Base-by-base conservation (phyloP, 2,888 invertebrate species). In the Synergus gifuensis region DNA sequence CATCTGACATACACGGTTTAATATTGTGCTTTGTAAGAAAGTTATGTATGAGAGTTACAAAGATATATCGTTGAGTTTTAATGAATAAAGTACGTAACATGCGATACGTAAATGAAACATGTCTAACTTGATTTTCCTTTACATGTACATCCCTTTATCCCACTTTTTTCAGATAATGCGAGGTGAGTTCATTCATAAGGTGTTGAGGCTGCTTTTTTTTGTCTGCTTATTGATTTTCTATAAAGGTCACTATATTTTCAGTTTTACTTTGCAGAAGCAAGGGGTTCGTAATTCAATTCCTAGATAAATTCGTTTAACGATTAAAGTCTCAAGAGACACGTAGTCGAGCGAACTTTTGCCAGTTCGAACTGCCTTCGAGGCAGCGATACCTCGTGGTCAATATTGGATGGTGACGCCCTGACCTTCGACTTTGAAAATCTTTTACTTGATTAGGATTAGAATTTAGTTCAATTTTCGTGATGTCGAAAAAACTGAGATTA, bases 11-110 rank as follows among this genome's bases (percentile, higher is more conserved):
- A 54, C 28, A 49, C 28, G 69, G 69, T 73, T 73, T 73, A 46
- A 22, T 73, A 73, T 73, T 73, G 54, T 73, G 36, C 69, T 16
- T 54, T 73, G 54, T 73, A 36, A 49, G 49, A 54, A 73, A 73
- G 69, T 73, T 54, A n/a, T 28, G 49, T 54, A 46, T 67, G 66
- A 67, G 66, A 67, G 44, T 67, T 67, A 67, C 11, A 44, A 67
- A 67, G 44, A 67, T 67, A 79, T 78, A 76, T 81, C 82, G 84
- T 83, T 84, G 81, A 84, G 79, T 85, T 85, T 83, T 40, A 83
- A 82, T 83, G 83, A 85, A 85, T 85, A 85, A 83, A 81, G 80
- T 79, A 82, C 78, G 49, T 73, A 49, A 73, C 9, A 54, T 36
- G 46, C 16, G 54, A 73, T 49, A 73, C 69, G n/a, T 49, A 54